Percentiles rank a stretch among this genome's conserved stretches.
phyloP scores from a whole-genome alignment of 1,140 invertebrate species.

The Geopemphigus sp. region DNA sequence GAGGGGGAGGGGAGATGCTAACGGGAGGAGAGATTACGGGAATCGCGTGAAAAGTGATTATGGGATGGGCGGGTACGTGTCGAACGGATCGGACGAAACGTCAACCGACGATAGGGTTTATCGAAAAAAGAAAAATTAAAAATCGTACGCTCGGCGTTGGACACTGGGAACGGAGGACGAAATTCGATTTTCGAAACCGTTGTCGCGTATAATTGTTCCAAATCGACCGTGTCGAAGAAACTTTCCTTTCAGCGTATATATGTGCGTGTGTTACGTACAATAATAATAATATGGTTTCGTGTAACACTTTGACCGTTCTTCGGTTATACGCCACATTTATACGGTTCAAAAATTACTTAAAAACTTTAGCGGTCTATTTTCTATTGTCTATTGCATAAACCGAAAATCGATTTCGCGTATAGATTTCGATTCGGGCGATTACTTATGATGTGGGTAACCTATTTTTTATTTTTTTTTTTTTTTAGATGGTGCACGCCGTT shows the following conservation, averaged over 20 bases:
- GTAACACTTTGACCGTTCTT: not conserved
- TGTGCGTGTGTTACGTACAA: not conserved
- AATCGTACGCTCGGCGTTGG: not conserved
- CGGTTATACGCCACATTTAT: no score
- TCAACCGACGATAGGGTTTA: not conserved
- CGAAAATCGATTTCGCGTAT: no score
- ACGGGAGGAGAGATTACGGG: no score
- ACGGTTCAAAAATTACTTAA: not conserved
- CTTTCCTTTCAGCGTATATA: not conserved
- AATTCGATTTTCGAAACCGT: slow-evolving; percentile 31
- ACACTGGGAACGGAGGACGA: not conserved
- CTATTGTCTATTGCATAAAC: no score
- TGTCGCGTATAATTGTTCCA: slow-evolving; percentile 18
- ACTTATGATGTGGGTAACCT: not conserved
- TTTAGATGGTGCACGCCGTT: slow-evolving; percentile 65
- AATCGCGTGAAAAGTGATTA: no score
- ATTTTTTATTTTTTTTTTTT: slow-evolving; percentile 53
- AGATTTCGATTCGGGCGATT: no score
- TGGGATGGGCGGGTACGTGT: no score
- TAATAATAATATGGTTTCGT: not conserved
- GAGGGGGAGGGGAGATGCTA: no score
- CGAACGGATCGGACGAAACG: no score
- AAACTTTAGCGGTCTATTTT: not conserved
- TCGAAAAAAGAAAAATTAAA: slow-evolving; percentile 12
- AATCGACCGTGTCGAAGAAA: slow-evolving; percentile 16